Conservation (phyloP, 2,888 invertebrate species). For the Zaprionus lineosus region DNA sequence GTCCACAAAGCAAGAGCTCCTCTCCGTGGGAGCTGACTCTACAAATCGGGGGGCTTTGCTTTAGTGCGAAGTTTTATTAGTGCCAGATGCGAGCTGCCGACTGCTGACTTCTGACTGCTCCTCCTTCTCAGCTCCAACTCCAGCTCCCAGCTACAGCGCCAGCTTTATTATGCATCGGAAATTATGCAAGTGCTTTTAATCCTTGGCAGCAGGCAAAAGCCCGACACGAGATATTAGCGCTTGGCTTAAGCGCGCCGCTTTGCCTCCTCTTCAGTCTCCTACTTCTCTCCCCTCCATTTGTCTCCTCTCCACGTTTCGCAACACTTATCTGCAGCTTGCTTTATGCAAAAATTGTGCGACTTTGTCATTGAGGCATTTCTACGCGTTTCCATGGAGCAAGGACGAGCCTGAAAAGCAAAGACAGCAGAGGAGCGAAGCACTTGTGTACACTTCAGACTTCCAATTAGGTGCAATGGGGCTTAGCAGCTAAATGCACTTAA, state of each 20-base stretch:
- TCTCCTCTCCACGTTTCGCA: background rate
- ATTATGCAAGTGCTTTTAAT: conserved; percentile 75
- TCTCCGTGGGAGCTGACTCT: no score
- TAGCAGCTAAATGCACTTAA: conserved; percentile 41
- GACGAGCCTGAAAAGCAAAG: no score
- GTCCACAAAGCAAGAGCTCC: no score
- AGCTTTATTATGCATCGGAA: conserved; percentile 65
- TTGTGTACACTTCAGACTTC: conserved; percentile 31
- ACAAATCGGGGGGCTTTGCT: conserved; percentile 16
- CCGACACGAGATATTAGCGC: conserved; percentile 50
- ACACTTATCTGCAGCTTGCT: conserved; percentile 59
- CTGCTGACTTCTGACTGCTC: conserved; percentile 21
- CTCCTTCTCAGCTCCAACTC: background rate
- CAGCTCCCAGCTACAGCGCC: conserved; percentile 21
- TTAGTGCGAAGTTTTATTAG: conserved; percentile 51
- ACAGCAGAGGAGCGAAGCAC: background rate
- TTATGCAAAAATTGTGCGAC: conserved; percentile 67
- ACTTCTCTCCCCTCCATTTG: background rate
- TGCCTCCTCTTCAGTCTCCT: background rate
- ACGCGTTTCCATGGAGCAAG: background rate
- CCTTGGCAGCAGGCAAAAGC: conserved; percentile 40
- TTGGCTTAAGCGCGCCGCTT: conserved; percentile 14
- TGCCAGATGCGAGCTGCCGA: conserved; percentile 33
- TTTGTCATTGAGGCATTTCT: conserved; percentile 35
- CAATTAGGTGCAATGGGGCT: conserved; percentile 20